phyloP scores from a whole-genome alignment of 2,113 vertebrate genomes.

The Clarias macrocephalus region DNA sequence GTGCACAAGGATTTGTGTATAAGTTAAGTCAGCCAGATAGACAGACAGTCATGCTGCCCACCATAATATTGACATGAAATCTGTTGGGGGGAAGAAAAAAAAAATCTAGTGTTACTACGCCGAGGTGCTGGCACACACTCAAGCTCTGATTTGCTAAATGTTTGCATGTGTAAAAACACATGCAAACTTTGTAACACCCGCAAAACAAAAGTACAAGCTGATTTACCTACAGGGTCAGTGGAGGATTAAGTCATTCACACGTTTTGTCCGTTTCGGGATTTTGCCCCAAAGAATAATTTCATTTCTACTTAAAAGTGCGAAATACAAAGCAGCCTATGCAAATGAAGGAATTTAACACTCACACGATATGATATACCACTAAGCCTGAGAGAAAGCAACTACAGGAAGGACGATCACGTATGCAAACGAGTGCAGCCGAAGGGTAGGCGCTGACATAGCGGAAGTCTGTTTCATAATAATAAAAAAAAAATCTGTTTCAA shows the following conservation, averaged over 20 bases:
- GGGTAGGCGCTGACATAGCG: neutral
- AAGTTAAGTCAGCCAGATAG: neutral
- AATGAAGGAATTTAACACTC: neutral
- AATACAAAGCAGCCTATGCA: neutral
- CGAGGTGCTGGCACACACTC: neutral
- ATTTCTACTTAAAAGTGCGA: neutral
- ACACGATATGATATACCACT: neutral
- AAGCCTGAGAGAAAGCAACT: neutral
- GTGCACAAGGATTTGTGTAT: neutral
- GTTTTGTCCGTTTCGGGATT: neutral
- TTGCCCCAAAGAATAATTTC: neutral
- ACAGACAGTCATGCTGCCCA: neutral
- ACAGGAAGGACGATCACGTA: neutral
- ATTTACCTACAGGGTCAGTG: constrained; percentile 25
- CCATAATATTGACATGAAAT: neutral
- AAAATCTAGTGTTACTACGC: constrained; percentile 4
- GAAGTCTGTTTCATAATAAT: neutral
- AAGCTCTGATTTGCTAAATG: constrained; percentile 12
- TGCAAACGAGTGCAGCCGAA: neutral
- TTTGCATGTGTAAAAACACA: constrained; percentile 34
- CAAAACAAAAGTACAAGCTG: constrained; percentile 28
- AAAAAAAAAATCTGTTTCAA: neutral
- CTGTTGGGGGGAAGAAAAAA: constrained; percentile 2
- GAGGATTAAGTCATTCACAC: constrained; percentile 19
- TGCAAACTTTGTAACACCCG: constrained; percentile 27